Conservation (phyloP, 2,113 vertebrate species). For the Bothrops jararaca region DNA sequence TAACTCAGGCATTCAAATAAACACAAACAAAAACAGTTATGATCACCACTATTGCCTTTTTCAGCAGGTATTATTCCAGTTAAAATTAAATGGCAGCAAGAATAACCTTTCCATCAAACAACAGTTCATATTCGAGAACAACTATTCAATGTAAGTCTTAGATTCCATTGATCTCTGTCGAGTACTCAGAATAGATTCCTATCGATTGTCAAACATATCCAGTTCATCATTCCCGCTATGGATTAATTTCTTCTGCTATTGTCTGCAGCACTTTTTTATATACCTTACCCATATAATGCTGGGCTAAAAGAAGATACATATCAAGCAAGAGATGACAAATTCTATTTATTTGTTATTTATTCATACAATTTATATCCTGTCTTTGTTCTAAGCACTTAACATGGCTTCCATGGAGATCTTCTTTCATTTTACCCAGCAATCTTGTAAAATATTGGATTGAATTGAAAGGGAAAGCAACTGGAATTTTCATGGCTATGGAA, state of each 20-base stretch:
- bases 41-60: not conserved
- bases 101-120: slow-evolving; percentile 2
- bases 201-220: slow-evolving; percentile 9
- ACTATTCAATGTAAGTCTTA: not conserved
- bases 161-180: slow-evolving; percentile 18
- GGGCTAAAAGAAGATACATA: not conserved
- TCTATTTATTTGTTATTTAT: not conserved
- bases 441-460: not conserved
- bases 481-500: not conserved
- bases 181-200: slow-evolving; percentile 24
- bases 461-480: not conserved
- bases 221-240: slow-evolving; percentile 10
- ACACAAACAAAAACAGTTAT: slow-evolving; percentile 6
- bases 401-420: not conserved
- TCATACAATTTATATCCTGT: not conserved
- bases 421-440: not conserved
- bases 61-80: not conserved
- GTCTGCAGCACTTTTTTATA: not conserved
- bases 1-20: not conserved
- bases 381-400: not conserved
- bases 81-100: slow-evolving; percentile 3
- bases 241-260: slow-evolving; percentile 22
- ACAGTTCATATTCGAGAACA: slow-evolving; percentile 24
- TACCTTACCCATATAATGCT: not conserved
- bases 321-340: not conserved